Base-by-base conservation (phyloP, 2,888 invertebrate species). In the Drosophila antonietae region DNA sequence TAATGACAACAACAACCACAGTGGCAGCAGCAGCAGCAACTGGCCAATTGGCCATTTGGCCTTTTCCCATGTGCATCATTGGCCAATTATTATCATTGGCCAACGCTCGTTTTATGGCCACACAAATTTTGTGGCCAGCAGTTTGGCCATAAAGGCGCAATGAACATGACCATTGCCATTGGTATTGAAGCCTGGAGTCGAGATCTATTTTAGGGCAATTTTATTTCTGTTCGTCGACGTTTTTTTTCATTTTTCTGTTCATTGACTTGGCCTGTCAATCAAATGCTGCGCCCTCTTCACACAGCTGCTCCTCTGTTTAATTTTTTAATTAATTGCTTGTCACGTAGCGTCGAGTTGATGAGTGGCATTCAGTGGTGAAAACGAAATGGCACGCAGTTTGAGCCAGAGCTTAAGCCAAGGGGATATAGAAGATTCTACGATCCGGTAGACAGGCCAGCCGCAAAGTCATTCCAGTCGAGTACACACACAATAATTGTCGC, bases 241-340 rank as follows among this genome's bases (percentile, higher is more conserved):
- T 14, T 46, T 14, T 7, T 14, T 14, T 14, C 2, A 0, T 23
- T 44, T 44, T 20, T 6, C n/a, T 39, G 7, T 41, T 51, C 31
- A 51, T 51, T 33, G n/a, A 51, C 43, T 28, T 28, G 39, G 68
- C 51, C 59, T 58, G 76, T 75, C 76, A 68, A 78, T 75, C 78
- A 72, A 78, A 55, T 49, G 70, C 51, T 52, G 18, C 51, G 12
- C 51, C 51, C 51, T 49, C 49, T 49, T 0, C 49, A n/a, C 6
- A 28, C 49, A 33, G 51, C 23, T 18, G 9, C 44, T 28, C 51
- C 65, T 47, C 57, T 73, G 52, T 71, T 80, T 81, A 86, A 86
- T 86, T 86, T 86, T 86, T 86, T 89, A 86, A 86, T 86, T 88
- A 86, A 86, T 86, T 86, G 86, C 89, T 82, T 78, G 86, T 89